A percentile compares a stretch with the other conserved stretches of the same genome.
Conservation (phyloP, 2,113 vertebrate species). For the Physeter macrocephalus region DNA sequence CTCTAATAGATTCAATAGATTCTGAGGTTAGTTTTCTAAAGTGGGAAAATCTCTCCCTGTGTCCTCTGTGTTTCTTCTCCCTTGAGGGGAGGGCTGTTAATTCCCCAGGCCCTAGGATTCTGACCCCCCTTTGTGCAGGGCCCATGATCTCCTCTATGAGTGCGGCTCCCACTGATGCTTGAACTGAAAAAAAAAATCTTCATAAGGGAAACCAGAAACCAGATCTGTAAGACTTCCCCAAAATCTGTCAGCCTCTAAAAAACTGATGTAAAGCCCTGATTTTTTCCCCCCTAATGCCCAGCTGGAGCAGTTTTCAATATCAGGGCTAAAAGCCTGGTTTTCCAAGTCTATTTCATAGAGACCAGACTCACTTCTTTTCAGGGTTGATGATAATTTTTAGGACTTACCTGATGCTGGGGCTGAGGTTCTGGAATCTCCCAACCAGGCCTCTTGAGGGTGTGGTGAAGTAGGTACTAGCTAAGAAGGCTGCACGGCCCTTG, state of each 20-base stretch:
- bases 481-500: neutral
- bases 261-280: neutral
- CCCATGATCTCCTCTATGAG: neutral
- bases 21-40: neutral
- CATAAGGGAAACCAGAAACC: neutral
- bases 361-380: neutral
- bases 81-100: neutral
- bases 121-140: neutral
- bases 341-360: neutral
- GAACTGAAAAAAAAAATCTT: neutral
- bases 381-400: neutral
- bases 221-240: neutral
- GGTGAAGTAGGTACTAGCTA: neutral
- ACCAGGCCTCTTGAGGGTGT: neutral
- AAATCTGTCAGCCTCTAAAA: neutral
- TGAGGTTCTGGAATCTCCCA: neutral
- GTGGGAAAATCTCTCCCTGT: neutral
- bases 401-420: neutral
- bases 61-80: neutral
- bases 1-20: neutral
- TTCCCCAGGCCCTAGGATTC: neutral
- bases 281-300: neutral
- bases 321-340: neutral
- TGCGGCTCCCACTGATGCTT: neutral
- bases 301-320: neutral